phyloP scores from a whole-genome alignment of 2,797 vertebrate species.

The Lagodon rhomboides region DNA sequence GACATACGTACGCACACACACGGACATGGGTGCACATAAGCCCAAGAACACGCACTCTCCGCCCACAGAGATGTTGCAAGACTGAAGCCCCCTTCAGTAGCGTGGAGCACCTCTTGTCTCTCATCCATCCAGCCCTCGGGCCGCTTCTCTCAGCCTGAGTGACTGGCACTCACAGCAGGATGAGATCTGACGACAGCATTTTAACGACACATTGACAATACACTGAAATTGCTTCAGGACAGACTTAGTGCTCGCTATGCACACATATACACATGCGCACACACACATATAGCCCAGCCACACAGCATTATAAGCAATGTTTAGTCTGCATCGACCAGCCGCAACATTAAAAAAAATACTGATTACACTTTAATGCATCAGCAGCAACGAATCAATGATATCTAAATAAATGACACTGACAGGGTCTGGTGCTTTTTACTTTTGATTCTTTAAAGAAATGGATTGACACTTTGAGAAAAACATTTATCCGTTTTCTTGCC shows the following conservation, averaged over 20 bases:
- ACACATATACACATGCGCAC: slow-evolving; percentile 16
- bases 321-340: not conserved
- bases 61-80: slow-evolving; percentile 58
- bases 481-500: not conserved
- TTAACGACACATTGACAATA: slow-evolving; percentile 29
- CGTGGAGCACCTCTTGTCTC: slow-evolving; percentile 54
- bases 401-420: not conserved
- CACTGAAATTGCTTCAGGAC: slow-evolving; percentile 34
- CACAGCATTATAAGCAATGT: not conserved
- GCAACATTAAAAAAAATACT: not conserved
- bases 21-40: slow-evolving; percentile 19
- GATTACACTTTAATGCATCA: not conserved
- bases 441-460: not conserved
- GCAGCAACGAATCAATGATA: not conserved
- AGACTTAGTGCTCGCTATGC: slow-evolving; percentile 33
- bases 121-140: slow-evolving; percentile 60
- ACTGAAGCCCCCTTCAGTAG: slow-evolving; percentile 39
- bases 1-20: slow-evolving; percentile 19
- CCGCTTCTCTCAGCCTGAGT: slow-evolving; percentile 45
- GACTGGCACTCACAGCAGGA: slow-evolving; percentile 53
- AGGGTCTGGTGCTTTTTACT: not conserved
- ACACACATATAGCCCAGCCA: not conserved
- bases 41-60: slow-evolving; percentile 14
- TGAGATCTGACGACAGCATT: slow-evolving; percentile 59
- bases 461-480: not conserved